Evolutionary conservation across 2,113 vertebrate genomes (phyloP), one percentile per base, ranked within the genome.

Genomic region (Dermatemys mawii): DNA sequence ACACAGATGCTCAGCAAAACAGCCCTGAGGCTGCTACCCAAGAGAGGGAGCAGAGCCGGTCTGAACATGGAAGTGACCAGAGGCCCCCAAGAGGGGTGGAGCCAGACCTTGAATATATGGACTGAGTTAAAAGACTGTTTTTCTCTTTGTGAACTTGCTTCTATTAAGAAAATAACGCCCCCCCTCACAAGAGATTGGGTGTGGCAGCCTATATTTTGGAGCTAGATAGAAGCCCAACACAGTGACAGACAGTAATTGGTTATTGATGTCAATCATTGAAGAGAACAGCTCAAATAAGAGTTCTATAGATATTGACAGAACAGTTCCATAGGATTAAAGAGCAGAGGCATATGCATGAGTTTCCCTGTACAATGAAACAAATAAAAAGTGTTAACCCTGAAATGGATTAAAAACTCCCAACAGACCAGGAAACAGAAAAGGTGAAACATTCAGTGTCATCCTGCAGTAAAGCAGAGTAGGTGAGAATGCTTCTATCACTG

Each of bases 201-300:
- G 60, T 63, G 16, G 32, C 32, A n/a, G 8, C 60, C 32, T 63
- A n/a, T n/a, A 35, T 14, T 67, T 4, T 16, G 13, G 57, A n/a
- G 35, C 6, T 67, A 8, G 32, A 17, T 67, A 67, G 35, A 67
- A 67, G 8, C 16, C 60, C 16, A 16, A 17, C 60, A 4, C 32
- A 19, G 8, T 19, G 60, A 67, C 35, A 60, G 78, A 91, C 19
- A 50, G 76, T 88, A 82, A 26, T 79, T 87, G n/a, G 50, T 57
- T 93, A 81, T 67, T 92, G n/a, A 53, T 81, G 24, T 63, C 82
- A 88, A 70, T 53, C 75, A 81, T 92, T 78, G 9, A 81, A 73
- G 21, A 49, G 21, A 94, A 82, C 26, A 83, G 12, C 29, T 90
- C 22, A 81, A 48, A 81, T 8, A 78, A 2, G 5, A 26, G 90